Base-by-base conservation (phyloP, 1,140 invertebrate genomes). In the Drosophila funebris region DNA sequence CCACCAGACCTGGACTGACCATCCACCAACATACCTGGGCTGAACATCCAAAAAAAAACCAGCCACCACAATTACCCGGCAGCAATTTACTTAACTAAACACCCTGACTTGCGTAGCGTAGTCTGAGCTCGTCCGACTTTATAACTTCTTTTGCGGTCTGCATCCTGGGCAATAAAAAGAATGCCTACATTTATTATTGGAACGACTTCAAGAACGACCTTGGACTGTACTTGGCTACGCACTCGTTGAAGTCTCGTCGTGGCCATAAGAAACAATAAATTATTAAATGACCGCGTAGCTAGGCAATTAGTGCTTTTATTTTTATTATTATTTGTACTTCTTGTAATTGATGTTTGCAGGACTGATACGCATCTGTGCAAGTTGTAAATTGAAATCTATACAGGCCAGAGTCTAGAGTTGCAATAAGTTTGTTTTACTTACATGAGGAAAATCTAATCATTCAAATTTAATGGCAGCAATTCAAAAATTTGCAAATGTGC, bases 41-140 rank as follows among this genome's bases (percentile, higher is more conserved):
- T 6, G 5, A 31, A 31, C 7, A 31, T 11, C 24, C 36, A 76
- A 66, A 82, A 70, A 77, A 74, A 68, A 71, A 78, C 66, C 60
- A 61, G 77, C 64, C 61, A 78, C 70, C 64, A 83, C 82, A 87
- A 88, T 87, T 87, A 88, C 83, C 83, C 82, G 44, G 46, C 39
- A 71, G 83, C 83, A 87, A 87, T 87, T 88, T 88, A 67, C 74
- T 70, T 74, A 78, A 81, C 83, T 87, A 83, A 87, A 83, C 82
- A 87, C 83, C 78, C 74, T 69, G 54, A 31, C 50, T 20, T 63
- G 39, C 46, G 58, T 29, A 41, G 37, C 46, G 9, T 37, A 61
- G 50, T 18, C 53, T 22, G 22, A 48, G 22, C 29, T 53, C 13
- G 22, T 29, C 27, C 58, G 62, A 44, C 36, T 82, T 78, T 82